These are phyloP conservation scores for Chaenocephalus aceratus DNA, from an alignment of 2,113 vertebrate genomes.

Conservation along the genomic window DNA sequence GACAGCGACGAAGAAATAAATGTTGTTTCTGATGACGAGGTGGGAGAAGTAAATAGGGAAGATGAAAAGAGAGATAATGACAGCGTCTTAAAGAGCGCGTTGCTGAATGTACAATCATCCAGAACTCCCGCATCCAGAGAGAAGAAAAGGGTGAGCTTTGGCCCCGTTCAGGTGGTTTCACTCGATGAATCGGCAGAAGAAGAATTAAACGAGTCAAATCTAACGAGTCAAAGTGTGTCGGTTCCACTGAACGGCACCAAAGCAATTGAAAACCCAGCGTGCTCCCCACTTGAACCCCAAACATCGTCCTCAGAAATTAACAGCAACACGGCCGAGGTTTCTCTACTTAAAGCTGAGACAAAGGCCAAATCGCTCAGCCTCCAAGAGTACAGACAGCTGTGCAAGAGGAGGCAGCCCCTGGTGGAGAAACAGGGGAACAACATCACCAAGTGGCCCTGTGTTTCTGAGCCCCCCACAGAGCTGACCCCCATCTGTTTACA, in stretches of 20 bases:
- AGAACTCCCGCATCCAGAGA: constrained; percentile 13
- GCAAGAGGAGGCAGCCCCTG: constrained; percentile 78
- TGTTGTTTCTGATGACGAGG: constrained; percentile 78
- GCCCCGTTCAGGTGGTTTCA: constrained; percentile 65
- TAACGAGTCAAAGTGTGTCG: constrained; percentile 4
- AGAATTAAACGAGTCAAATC: constrained; percentile 4
- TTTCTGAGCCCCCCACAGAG: constrained; percentile 87
- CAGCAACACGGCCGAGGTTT: neutral
- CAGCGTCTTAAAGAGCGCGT: constrained; percentile 45
- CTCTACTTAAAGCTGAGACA: constrained; percentile 57
- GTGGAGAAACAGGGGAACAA: constrained; percentile 68
- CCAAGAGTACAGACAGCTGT: constrained; percentile 90
- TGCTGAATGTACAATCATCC: constrained; percentile 51
- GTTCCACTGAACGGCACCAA: constrained; percentile 9
- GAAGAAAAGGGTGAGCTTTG: constrained; percentile 82
- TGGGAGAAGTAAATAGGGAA: neutral
- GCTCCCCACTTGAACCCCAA: constrained; percentile 1
- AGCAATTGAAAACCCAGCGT: constrained; percentile 13
- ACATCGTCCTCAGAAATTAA: neutral
- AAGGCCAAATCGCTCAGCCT: constrained; percentile 90
- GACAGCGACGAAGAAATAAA: constrained; percentile 74
- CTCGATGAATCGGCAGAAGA: constrained; percentile 40
- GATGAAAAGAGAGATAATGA: neutral
- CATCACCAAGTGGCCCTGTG: constrained; percentile 89
- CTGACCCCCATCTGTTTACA: constrained; percentile 89